Percentiles rank a stretch among this genome's conserved stretches.
Evolutionary conservation across 2,888 invertebrate species (phyloP).

Genomic region (Cephus nigrinus): DNA sequence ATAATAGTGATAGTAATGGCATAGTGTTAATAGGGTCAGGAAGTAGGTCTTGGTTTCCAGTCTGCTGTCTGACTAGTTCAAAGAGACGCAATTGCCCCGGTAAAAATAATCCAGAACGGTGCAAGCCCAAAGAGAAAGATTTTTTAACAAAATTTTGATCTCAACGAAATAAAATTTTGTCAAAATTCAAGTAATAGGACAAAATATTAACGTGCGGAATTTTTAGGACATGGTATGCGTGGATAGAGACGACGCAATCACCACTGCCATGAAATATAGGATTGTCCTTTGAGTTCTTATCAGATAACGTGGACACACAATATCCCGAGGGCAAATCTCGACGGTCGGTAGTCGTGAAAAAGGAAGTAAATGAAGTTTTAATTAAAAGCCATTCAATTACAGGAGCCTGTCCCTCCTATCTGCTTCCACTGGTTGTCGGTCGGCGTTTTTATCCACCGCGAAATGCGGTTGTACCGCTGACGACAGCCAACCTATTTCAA

Average conservation of each 20-base stretch:
- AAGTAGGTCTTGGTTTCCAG: not conserved
- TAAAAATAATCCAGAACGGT: not conserved
- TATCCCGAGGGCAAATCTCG: conserved; percentile 16
- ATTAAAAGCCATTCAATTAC: conserved; percentile 56
- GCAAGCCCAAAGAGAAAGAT: no score
- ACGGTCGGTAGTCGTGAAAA: conserved; percentile 21
- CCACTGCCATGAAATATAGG: conserved; percentile 21
- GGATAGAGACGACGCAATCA: not conserved
- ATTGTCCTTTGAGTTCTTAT: conserved; percentile 38
- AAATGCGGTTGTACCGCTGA: conserved; percentile 33
- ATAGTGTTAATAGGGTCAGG: conserved; percentile 28
- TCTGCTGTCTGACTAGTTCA: not conserved
- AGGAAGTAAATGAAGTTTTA: conserved; percentile 48
- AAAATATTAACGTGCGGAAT: no score
- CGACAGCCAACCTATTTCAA: conserved; percentile 38
- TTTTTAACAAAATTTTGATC: no score
- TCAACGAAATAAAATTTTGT: no score
- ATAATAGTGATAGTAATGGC: conserved; percentile 36
- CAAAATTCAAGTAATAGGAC: no score
- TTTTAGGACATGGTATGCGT: no score
- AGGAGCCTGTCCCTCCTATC: conserved; percentile 26
- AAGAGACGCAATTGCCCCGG: not conserved
- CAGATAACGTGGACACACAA: conserved; percentile 34
- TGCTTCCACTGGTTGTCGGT: conserved; percentile 24
- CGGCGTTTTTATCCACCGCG: conserved; percentile 29